Evolutionary conservation across 2,888 invertebrate genomes (phyloP).

Genomic region (Stenolophus ochropezus): DNA sequence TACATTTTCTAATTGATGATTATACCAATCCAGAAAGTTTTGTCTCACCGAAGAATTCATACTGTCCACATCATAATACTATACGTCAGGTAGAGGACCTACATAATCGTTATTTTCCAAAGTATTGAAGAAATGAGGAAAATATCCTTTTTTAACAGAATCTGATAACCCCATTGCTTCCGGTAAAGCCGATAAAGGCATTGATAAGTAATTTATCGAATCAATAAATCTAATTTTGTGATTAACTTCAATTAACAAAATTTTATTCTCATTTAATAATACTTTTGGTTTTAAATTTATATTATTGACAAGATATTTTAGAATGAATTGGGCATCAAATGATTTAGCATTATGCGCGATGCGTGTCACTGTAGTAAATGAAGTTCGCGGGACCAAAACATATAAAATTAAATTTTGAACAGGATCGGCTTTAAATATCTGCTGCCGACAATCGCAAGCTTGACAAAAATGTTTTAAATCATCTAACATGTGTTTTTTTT

Average conservation of each 20-base stretch:
- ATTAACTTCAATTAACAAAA: conserved; percentile 62
- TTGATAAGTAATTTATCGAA: conserved; percentile 66
- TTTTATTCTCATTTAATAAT: conserved; percentile 61
- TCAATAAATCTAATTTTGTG: conserved; percentile 60
- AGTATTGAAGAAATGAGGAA: conserved; percentile 63
- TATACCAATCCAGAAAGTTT: too few relatives aligned
- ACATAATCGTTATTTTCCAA: conserved; percentile 65
- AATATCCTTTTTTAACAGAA: conserved; percentile 63
- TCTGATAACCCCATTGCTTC: conserved; percentile 61
- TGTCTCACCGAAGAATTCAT: too few relatives aligned
- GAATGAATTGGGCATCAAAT: conserved; percentile 48
- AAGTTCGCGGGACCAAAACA: conserved; percentile 61
- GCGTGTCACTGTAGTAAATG: conserved; percentile 52
- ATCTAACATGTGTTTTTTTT: too few relatives aligned
- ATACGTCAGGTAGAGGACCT: conserved; percentile 61
- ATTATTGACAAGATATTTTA: conserved; percentile 56
- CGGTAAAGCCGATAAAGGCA: conserved; percentile 62
- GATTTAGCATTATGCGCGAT: not conserved
- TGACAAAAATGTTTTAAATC: too few relatives aligned
- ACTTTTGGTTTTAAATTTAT: conserved; percentile 56
- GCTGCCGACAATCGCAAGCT: too few relatives aligned
- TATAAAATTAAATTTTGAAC: too few relatives aligned
- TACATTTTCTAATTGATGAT: conserved; percentile 39
- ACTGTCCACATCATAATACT: conserved; percentile 63
- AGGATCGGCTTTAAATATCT: too few relatives aligned